Base-by-base conservation (phyloP, 2,888 invertebrate species). In the Hofmannophila pseudospretella region DNA sequence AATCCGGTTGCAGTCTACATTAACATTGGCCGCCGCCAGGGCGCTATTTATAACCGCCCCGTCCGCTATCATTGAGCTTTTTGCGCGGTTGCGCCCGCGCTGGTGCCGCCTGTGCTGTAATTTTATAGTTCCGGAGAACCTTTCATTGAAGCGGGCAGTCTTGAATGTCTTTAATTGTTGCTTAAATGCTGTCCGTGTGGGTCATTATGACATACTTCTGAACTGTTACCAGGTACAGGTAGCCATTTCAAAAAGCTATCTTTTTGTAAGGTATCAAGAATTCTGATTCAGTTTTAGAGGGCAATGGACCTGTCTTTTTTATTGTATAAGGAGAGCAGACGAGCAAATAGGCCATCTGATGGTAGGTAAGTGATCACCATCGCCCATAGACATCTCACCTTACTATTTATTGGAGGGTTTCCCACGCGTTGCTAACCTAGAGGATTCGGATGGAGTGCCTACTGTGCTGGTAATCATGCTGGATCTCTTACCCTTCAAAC, bases 81-180 rank as follows among this genome's bases (percentile, higher is more conserved):
- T 75, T 70, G 64, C 58, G 35, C 34, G n/a, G n/a, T 16, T 16
- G 19, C 43, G 40, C 48, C 45, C 54, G 45, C 47, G 51, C 50
- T 55, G 45, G 48, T 41, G 50, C 56, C n/a, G 32, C 32, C 62
- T 54, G 50, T 49, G 55, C 49, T 44, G 69, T 72, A 77, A 74
- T 77, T 79, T 76, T 71, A 76, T 74, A 73, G 79, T 77, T 79
- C 76, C 75, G 75, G 70, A 67, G 73, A 79, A 76, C 67, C 70
- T 49, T 67, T 65, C 61, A 67, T 61, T 67, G 69, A 68, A 69
- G 63, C 67, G 52, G 16, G 3, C 16, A 16, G 16, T 16, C 57
- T 65, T 66, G 66, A 67, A 61, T 51, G 59, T 47, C 57, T 53
- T 23, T 68, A 74, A 77, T 77, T 68, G 59, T 65, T 67, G 55